A percentile compares a stretch with the other conserved stretches of the same genome.
Conservation (phyloP, 2,888 invertebrate species). For the Subacronicta megacephala region DNA sequence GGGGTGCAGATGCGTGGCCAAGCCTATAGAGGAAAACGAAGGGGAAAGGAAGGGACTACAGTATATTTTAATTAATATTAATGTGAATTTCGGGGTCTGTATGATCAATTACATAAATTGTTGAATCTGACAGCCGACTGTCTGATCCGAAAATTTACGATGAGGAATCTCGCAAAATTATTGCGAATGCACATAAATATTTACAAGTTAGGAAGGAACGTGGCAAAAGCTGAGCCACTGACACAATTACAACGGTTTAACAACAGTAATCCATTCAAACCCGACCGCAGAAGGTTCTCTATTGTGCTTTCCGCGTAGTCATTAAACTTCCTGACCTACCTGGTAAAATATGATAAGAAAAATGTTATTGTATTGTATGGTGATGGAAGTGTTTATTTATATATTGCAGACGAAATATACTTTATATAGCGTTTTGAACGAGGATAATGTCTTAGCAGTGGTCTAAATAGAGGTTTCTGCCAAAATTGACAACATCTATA, state of each 20-base stretch:
- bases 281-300: neutral
- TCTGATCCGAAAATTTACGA: no score
- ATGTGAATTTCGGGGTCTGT: neutral
- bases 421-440: no score
- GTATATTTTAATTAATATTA: conserved; percentile 7
- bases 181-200: neutral
- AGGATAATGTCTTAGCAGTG: no score
- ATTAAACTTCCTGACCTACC: neutral
- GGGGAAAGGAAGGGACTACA: no score
- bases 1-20: no score
- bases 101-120: neutral
- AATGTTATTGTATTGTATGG: no score
- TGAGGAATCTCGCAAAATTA: neutral
- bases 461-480: no score
- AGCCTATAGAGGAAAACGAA: no score
- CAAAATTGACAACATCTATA: no score
- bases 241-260: neutral
- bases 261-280: neutral
- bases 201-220: neutral
- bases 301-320: neutral
- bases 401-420: no score
- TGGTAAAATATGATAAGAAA: neutral
- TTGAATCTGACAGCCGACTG: no score
- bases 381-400: no score
- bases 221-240: neutral